These are phyloP conservation scores for Nudaria mundana DNA, from an alignment of 2,888 invertebrate genomes.

Conservation along the genomic window DNA sequence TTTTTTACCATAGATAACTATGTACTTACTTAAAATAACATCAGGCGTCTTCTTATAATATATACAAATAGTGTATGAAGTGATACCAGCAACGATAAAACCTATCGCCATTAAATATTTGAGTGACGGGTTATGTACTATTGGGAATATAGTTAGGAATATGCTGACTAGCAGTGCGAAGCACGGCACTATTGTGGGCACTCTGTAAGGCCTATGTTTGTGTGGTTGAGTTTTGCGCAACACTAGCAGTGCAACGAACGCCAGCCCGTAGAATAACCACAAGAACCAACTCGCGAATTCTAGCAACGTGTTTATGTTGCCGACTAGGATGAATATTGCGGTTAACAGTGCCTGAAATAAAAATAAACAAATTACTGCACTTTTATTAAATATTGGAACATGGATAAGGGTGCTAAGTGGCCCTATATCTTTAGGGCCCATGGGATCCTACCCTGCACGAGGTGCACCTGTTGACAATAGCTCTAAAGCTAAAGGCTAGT, in stretches of 20 bases:
- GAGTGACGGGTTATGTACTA: conserved; percentile 86
- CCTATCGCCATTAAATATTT: conserved; percentile 89
- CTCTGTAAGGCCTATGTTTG: conserved; percentile 86
- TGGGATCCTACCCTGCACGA: too few relatives aligned
- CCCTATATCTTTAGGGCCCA: too few relatives aligned
- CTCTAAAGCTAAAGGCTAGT: too few relatives aligned
- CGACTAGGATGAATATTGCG: conserved; percentile 85
- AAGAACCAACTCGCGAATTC: conserved; percentile 93
- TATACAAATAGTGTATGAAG: conserved; percentile 88
- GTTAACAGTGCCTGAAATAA: conserved; percentile 84
- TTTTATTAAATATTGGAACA: too few relatives aligned
- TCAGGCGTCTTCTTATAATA: conserved; percentile 84
- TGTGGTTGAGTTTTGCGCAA: conserved; percentile 86
- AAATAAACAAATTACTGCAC: background rate
- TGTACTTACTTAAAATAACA: conserved; percentile 82
- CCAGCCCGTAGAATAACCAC: conserved; percentile 93
- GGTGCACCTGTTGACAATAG: too few relatives aligned
- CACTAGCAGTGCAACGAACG: conserved; percentile 89
- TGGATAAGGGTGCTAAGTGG: too few relatives aligned
- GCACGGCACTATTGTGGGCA: conserved; percentile 86
- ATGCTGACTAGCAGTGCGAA: conserved; percentile 86
- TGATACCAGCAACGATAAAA: conserved; percentile 85
- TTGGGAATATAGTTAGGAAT: conserved; percentile 88
- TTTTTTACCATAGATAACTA: too few relatives aligned
- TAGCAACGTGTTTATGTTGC: conserved; percentile 88